Base-by-base conservation (phyloP, 2,113 vertebrate species). In the Charina bottae region DNA sequence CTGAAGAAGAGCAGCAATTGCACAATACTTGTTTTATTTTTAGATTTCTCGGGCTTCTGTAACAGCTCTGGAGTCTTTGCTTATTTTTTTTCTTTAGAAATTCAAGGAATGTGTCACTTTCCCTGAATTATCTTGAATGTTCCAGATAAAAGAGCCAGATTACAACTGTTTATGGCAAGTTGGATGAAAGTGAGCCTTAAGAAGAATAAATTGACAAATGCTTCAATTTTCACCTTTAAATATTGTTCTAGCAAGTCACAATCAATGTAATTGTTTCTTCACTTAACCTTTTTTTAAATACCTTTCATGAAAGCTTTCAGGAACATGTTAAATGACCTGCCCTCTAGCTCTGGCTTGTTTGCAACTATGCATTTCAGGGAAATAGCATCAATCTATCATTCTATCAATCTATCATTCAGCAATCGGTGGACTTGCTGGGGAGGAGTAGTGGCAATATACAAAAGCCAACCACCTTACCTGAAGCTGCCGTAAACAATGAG, bases 401-500 rank as follows among this genome's bases (percentile, higher is more conserved):
- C n/a, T n/a, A n/a, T n/a, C n/a, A n/a, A n/a, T n/a, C n/a, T n/a
- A n/a, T n/a, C 15, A 64, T n/a, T 28, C 42, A 72, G 28, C 64
- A 54, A 11, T 84, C 42, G 8, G 33, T 59, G 59, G 55, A 85
- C 49, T 26, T 85, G 24, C 12, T 6, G 17, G 56, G 4, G 3
- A 0, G 8, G 26, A 0, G 42, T 15, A 15, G 49, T 89, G 49
- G 13, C 90, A 92, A 92, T 23, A 89, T 2, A 89, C 7, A 15
- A 91, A 83, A 89, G 87, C 88, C 46, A 94, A 93, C 46, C 86
- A 6, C 92, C 97, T 97, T 97, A 98, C 98, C 98, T 98, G 98
- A 98, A 98, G 96, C 98, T 98, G 93, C 98, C 98, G 0, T 98
- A 98, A 93, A 98, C 98, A 95, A 98, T 98, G 89, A 98, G 98